Conservation (phyloP, 2,797 vertebrate species). For the Parambassis ranga region DNA sequence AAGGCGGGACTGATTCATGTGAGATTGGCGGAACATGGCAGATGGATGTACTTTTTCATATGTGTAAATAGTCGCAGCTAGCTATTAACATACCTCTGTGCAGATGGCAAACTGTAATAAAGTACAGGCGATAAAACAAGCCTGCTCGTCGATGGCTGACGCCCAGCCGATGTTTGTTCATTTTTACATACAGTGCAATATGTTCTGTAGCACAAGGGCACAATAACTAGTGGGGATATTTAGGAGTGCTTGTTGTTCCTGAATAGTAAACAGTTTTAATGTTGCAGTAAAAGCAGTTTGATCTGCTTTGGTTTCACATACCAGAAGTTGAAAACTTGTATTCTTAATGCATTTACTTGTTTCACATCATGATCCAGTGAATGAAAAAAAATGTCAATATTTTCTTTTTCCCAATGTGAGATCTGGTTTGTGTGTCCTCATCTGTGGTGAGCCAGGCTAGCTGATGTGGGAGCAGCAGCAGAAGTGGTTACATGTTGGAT, state of each 20-base stretch:
- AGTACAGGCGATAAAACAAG: conserved; percentile 84
- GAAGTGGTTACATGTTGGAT: conserved; percentile 54
- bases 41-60: conserved; percentile 87
- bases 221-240: conserved; percentile 79
- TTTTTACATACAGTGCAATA: conserved; percentile 83
- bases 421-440: conserved; percentile 1
- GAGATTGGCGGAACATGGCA: conserved; percentile 80
- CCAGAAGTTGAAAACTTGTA: conserved; percentile 58
- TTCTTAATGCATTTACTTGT: conserved; percentile 26
- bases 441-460: conserved; percentile 28
- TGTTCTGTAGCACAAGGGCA: conserved; percentile 78
- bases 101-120: conserved; percentile 89
- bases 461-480: conserved; percentile 27
- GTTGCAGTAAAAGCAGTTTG: conserved; percentile 69
- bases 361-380: conserved; percentile 13
- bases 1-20: conserved; percentile 87
- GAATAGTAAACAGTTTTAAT: conserved; percentile 79
- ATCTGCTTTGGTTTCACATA: conserved; percentile 56
- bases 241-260: conserved; percentile 76
- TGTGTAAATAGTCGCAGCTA: conserved; percentile 83
- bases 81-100: conserved; percentile 84
- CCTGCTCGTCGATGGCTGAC: conserved; percentile 71
- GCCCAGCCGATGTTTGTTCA: conserved; percentile 78
- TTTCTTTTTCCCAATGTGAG: conserved; percentile 4
- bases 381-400: background rate